Base-by-base conservation (phyloP, 1,140 invertebrate genomes). In the Semibalanus balanoides region DNA sequence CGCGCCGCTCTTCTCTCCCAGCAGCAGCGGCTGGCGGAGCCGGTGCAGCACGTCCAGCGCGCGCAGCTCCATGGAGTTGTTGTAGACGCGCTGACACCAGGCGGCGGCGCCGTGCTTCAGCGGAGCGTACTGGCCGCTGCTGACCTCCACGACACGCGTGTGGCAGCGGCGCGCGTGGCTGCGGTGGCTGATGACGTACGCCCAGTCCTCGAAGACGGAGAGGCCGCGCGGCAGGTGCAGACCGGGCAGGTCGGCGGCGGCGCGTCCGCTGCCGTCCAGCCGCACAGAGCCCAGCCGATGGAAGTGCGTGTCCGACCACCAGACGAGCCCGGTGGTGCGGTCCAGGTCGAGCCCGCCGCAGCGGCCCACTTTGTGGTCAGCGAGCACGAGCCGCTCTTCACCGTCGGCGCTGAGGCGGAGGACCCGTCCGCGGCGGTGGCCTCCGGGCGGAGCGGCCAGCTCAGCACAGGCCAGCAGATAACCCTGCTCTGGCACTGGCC, bases 181-280 rank as follows among this genome's bases (percentile, higher is more conserved):
- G 70, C 70, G 28, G 70, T 72, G 28, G 11, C 29, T 30, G 25
- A 30, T 27, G 11, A 30, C 70, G 29, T 72, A 72, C 70, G 29
- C 70, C 70, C 70, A 72, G 70, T 72, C 28, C n/a, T 72, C 70
- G 70, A 72, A 72, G 19, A 72, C 70, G n/a, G 70, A 17, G 19
- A 72, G 28, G n/a, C 70, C 70, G 28, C 28, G 28, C 70, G 70
- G 70, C 70, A 11, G 70, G 70, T 72, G 29, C 3, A 72, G 22
- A n/a, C 28, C 70, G n/a, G 28, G 11, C 29, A 28, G 25, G 29
- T 72, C 70, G 70, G 7, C n/a, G 70, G n/a, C 70, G 70, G 22
- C 25, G 70, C 70, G n/a, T 11, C 28, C 70, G 70, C 70, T 27
- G 70, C 28, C 70, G 70, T 11, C 29, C 70, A 72, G 70, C 70